Evolutionary conservation across 2,797 vertebrate genomes (phyloP).

Genomic region (Lerista edwardsae): DNA sequence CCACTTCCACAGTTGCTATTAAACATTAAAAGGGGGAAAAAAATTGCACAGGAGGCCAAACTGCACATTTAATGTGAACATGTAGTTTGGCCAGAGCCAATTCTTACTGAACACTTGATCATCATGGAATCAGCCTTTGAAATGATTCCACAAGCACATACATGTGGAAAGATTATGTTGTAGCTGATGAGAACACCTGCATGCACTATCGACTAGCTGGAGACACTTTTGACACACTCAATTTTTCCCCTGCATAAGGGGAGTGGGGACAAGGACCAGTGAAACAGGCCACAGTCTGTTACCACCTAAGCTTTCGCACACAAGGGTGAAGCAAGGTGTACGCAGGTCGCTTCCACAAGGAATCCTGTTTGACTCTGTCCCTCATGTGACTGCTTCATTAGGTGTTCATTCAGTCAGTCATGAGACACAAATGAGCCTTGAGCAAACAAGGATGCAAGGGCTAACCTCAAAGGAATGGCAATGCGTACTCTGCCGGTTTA

Average conservation of each 20-base stretch:
- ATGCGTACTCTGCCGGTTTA: constrained; percentile 75
- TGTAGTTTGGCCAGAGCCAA: not conserved
- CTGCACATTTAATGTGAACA: too few species aligned
- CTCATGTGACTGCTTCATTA: constrained; percentile 78
- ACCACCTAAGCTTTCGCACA: constrained; percentile 55
- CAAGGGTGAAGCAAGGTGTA: constrained; percentile 56
- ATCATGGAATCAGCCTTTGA: not conserved
- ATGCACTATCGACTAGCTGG: too few species aligned
- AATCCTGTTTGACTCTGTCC: constrained; percentile 70
- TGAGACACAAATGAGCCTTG: constrained; percentile 67
- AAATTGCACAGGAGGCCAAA: too few species aligned
- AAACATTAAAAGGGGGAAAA: too few species aligned
- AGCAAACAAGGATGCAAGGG: constrained; percentile 73
- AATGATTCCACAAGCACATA: not conserved
- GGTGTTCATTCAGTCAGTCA: constrained; percentile 80
- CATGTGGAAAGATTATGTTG: not conserved
- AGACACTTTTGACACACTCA: not conserved
- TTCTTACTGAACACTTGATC: not conserved
- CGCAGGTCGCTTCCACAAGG: constrained; percentile 55
- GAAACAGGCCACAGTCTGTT: constrained; percentile 19
- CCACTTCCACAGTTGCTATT: too few species aligned
- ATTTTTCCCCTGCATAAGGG: fast-evolving
- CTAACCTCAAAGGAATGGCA: constrained; percentile 70
- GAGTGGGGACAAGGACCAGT: too few species aligned
- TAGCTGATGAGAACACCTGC: too few species aligned